Conservation (phyloP, 2,113 vertebrate species). For the Mirounga angustirostris region DNA sequence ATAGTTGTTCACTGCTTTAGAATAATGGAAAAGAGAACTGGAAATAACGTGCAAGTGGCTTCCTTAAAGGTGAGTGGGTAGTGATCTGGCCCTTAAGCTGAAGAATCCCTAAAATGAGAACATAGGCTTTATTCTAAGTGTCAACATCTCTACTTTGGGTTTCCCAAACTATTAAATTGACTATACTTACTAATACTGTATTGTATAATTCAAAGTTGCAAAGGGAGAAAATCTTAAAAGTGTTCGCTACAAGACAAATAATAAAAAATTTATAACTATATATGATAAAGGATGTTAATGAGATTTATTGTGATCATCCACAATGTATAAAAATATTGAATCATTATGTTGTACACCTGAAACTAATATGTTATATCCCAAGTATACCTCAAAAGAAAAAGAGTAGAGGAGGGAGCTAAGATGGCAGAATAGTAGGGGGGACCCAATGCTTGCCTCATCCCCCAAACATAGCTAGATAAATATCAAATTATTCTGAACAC, state of each 20-base stretch:
- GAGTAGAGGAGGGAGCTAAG: neutral
- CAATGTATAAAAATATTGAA: neutral
- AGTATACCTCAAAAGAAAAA: neutral
- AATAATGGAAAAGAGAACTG: slow-evolving; percentile 7
- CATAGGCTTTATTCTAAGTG: neutral
- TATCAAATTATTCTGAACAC: neutral
- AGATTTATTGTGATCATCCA: neutral
- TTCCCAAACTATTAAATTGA: neutral
- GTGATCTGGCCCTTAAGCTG: neutral
- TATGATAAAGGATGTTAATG: neutral
- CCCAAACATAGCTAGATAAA: neutral
- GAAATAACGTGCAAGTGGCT: neutral
- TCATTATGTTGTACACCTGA: neutral
- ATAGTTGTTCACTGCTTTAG: neutral
- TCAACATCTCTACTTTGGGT: neutral
- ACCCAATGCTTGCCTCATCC: neutral
- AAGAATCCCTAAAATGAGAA: neutral
- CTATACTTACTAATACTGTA: neutral
- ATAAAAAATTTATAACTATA: neutral
- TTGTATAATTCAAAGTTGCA: neutral
- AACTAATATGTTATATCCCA: neutral
- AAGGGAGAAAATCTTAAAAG: neutral
- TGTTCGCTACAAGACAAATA: neutral
- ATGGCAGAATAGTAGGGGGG: neutral
- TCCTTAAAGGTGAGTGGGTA: neutral